Evolutionary conservation across 2,888 invertebrate genomes (phyloP).

Genomic region (Icerya purchasi): DNA sequence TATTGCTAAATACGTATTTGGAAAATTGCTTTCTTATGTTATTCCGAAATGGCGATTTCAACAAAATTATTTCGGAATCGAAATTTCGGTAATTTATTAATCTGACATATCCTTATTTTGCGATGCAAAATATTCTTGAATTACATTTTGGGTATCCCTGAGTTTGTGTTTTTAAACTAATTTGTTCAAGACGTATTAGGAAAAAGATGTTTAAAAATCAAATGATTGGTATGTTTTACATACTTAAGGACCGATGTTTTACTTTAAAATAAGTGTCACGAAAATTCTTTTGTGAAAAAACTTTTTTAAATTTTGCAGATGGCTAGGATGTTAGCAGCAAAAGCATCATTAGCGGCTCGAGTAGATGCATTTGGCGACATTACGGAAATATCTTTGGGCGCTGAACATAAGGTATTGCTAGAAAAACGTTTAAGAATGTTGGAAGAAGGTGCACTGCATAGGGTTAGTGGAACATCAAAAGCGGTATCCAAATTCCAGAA

Average conservation of each 20-base stretch:
- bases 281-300: not conserved
- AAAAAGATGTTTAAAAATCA: not conserved
- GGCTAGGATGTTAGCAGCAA: slow-evolving; percentile 92
- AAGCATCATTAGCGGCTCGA: slow-evolving; percentile 76
- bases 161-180: not conserved
- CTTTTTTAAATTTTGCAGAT: slow-evolving; percentile 31
- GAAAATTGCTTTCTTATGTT: no score
- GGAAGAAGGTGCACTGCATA: slow-evolving; percentile 62
- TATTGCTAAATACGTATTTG: no score
- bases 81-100: no score
- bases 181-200: not conserved
- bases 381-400: slow-evolving; percentile 56
- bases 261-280: not conserved
- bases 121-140: no score
- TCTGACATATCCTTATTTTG: no score
- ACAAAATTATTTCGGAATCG: no score
- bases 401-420: slow-evolving; percentile 70
- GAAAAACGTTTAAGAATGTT: slow-evolving; percentile 56
- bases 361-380: slow-evolving; percentile 83
- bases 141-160: no score
- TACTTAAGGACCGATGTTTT: no score
- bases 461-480: slow-evolving; percentile 74
- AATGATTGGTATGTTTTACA: no score
- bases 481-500: slow-evolving; percentile 78
- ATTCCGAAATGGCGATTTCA: no score